A percentile compares a stretch with the other conserved stretches of the same genome.
phyloP scores from a whole-genome alignment of 2,888 invertebrate species.

The Acrobasis suavella region DNA sequence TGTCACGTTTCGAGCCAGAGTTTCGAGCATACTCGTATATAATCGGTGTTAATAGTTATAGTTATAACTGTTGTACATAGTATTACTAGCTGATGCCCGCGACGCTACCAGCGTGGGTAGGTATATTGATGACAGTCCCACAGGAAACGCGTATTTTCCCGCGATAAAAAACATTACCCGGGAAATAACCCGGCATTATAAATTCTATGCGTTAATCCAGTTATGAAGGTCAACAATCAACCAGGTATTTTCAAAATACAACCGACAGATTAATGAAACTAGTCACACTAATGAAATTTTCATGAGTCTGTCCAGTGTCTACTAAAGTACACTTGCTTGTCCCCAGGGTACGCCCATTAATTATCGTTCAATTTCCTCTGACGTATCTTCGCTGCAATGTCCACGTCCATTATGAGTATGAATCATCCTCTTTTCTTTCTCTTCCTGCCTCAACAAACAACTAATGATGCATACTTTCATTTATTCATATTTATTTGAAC shows the following conservation, averaged over 20 bases:
- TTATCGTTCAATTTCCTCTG: slow-evolving; percentile 3
- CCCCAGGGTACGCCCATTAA: slow-evolving; percentile 2
- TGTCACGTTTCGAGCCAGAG: slow-evolving; percentile 2
- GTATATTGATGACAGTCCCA: too few relatives aligned
- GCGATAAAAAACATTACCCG: too few relatives aligned
- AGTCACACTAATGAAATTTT: neutral
- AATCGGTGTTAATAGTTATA: too few relatives aligned
- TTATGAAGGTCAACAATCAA: too few relatives aligned
- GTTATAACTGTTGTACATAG: too few relatives aligned
- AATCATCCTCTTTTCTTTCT: slow-evolving; percentile 4
- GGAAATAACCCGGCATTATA: too few relatives aligned
- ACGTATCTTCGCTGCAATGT: neutral
- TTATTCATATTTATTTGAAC: neutral
- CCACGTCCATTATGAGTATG: slow-evolving; percentile 6
- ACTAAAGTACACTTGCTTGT: neutral
- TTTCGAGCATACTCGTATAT: neutral
- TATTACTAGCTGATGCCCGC: too few relatives aligned
- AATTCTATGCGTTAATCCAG: too few relatives aligned
- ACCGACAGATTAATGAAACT: neutral
- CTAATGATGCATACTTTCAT: neutral
- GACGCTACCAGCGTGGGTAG: too few relatives aligned
- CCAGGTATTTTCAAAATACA: too few relatives aligned
- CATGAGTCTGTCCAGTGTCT: neutral
- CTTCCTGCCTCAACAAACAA: neutral
- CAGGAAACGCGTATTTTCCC: too few relatives aligned